These are phyloP conservation scores for Holacanthus passer DNA, from an alignment of 2,113 vertebrate genomes.

Conservation along the genomic window DNA sequence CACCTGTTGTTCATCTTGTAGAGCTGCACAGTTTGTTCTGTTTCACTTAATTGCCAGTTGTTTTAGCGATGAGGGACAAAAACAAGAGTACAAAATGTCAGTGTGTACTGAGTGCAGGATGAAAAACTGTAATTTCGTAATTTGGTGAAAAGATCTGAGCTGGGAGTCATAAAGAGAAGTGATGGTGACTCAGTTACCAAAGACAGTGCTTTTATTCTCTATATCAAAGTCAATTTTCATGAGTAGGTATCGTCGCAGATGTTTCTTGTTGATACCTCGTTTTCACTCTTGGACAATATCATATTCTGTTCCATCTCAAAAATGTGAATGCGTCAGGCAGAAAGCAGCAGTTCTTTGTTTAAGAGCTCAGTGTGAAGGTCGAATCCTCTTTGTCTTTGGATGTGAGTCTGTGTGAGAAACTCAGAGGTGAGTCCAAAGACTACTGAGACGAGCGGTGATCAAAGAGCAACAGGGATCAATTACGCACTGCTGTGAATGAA, in stretches of 20 bases:
- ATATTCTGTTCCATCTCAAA: constrained; percentile 16
- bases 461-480: constrained; percentile 74
- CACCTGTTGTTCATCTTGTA: not conserved
- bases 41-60: constrained; percentile 11
- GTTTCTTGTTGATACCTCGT: not conserved
- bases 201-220: constrained; percentile 13
- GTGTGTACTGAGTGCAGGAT: not conserved
- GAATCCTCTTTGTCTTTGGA: constrained; percentile 50
- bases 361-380: constrained; percentile 53
- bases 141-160: constrained; percentile 12
- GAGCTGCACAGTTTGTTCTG: not conserved
- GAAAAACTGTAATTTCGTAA: constrained; percentile 4
- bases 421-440: constrained; percentile 70
- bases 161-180: constrained; percentile 4
- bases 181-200: constrained; percentile 3
- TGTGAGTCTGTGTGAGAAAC: constrained; percentile 44
- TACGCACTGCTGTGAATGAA: constrained; percentile 67
- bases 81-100: constrained; percentile 13
- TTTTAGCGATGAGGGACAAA: constrained; percentile 1
- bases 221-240: not conserved
- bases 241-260: constrained; percentile 23
- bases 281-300: not conserved
- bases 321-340: not conserved
- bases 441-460: constrained; percentile 67
- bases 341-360: constrained; percentile 42